Evolutionary conservation across 2,888 invertebrate genomes (phyloP), one percentile per base, ranked within the genome.

Genomic region (Suillia variegata): DNA sequence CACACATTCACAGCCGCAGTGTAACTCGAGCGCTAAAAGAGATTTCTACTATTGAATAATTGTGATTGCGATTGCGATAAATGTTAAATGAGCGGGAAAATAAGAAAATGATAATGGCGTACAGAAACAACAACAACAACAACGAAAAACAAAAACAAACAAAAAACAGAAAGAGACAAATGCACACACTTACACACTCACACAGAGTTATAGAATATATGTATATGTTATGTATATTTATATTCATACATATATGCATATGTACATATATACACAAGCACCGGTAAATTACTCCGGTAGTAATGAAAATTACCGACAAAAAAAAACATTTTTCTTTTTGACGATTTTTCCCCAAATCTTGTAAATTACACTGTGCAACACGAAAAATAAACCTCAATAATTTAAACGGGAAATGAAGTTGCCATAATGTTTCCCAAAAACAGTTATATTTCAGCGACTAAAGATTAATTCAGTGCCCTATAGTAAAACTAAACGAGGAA

Each of bases 41-140:
- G 63, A 70, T 72, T 71, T 74, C 73, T 69, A 70, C 69, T 70
- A 73, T 73, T 76, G 70, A 76, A 74, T 77, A 75, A 76, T 75
- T 73, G 69, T 68, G 71, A 74, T 76, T 74, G 71, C 67, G 70
- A 69, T 67, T 66, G 66, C 42, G 60, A 74, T 77, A 70, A 75
- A 74, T 70, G 77, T 75, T 77, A 74, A 77, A 75, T 75, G 76
- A 77, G 70, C 75, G 69, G 73, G 77, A 76, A 77, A 77, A 77
- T 76, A 70, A 67, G 68, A 70, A 69, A 68, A 65, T 62, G 63
- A 68, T 67, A 68, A 67, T 67, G 62, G 55, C 15, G n/a, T n/a
- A n/a, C n/a, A n/a, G n/a, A n/a, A n/a, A n/a, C n/a, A n/a, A n/a
- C n/a, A n/a, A n/a, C n/a, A n/a, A n/a, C n/a, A n/a, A n/a, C n/a